Evolutionary conservation across 2,888 invertebrate species (phyloP), one percentile per base, ranked within the genome.

Genomic region (Ceraclea dissimilis): DNA sequence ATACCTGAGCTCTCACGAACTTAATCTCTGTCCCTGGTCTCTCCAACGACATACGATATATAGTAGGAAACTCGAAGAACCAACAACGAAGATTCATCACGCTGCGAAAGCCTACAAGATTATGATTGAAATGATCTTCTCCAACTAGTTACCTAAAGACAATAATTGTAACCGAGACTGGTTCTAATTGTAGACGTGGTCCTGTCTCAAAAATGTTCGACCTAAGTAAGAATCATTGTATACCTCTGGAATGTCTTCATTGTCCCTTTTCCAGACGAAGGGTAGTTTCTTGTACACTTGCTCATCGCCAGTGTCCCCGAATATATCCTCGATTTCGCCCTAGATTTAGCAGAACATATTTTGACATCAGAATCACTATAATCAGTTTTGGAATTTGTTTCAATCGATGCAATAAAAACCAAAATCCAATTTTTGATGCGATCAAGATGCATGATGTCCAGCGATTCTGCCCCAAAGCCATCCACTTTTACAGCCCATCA

Each of bases 201-300:
- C n/a, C n/a, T n/a, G n/a, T n/a, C n/a, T n/a, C n/a, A n/a, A n/a
- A n/a, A n/a, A n/a, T n/a, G n/a, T 44, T 44, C n/a, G 26, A 26
- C 26, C 26, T 26, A 26, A 26, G 4, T 26, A 26, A 26, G 10
- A 10, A 26, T 26, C 5, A 10, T n/a, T 4, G 10, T 19, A 46
- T 46, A 46, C 46, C 46, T 46, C 46, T 43, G 39, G 54, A 39
- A 39, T 39, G 34, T 53, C 60, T 13, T 62, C 62, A 10, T 50
- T 20, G 43, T 62, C 60, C 31, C 47, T 47, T 44, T 49, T 62
- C 62, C 62, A 62, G 13, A 56, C 19, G 31, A 13, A 34, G n/a
- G 60, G 51, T 48, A 62, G 49, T 52, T 58, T 62, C 55, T 44
- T 58, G 58, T 60, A 62, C 16, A 62, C 54, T 49, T 62, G 62